These are phyloP conservation scores for Syncerus caffer DNA, from an alignment of 2,797 vertebrate species.

Conservation along the genomic window DNA sequence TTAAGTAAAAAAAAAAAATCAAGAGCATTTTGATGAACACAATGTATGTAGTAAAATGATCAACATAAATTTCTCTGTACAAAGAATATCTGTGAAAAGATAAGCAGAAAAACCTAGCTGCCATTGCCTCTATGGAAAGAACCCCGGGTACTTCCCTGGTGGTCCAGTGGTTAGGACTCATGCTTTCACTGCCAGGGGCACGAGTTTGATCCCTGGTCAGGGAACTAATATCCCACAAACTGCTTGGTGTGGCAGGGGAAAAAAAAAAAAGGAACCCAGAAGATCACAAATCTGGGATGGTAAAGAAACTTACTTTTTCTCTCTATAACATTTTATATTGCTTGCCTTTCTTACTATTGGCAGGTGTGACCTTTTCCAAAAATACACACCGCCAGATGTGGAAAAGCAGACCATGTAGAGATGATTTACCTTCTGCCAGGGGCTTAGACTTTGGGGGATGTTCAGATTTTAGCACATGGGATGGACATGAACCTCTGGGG, in stretches of 20 bases:
- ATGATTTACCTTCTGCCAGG: rapidly evolving
- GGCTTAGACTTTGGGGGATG: rapidly evolving
- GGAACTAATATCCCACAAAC: neutral
- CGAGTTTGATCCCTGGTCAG: rapidly evolving
- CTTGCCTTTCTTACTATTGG: too few species aligned
- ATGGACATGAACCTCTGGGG: neutral
- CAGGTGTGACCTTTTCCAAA: neutral
- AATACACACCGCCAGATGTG: neutral
- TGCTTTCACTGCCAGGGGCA: neutral
- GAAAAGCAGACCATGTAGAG: rapidly evolving
- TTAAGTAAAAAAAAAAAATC: neutral
- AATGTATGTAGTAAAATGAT: neutral
- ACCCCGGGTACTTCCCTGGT: neutral
- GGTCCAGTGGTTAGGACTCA: neutral
- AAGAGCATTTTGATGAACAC: neutral
- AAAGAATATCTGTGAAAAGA: too few species aligned
- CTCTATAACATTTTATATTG: too few species aligned
- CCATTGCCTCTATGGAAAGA: rapidly evolving
- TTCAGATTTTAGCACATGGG: neutral
- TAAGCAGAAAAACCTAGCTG: neutral
- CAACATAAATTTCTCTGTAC: neutral
- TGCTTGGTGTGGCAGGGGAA: rapidly evolving
- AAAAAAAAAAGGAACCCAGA: neutral
- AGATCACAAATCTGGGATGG: too few species aligned
- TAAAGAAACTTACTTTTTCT: neutral